A percentile compares a stretch with the other conserved stretches of the same genome.
phyloP scores from a whole-genome alignment of 2,113 vertebrate species.

The Thymallus thymallus region DNA sequence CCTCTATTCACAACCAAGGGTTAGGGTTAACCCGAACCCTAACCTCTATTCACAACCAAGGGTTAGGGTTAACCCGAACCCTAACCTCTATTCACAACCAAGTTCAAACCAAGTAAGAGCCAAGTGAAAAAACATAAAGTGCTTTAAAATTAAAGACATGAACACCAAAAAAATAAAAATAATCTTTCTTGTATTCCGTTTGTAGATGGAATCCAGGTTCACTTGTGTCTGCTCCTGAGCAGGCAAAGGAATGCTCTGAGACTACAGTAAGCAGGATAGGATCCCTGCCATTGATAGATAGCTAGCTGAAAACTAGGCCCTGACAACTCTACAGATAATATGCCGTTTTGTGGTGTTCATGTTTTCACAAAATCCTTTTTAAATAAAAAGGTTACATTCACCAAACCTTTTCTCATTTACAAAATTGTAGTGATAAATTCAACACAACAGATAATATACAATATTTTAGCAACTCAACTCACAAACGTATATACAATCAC shows the following conservation, averaged over 20 bases:
- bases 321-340: not conserved
- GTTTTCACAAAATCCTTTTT: slow-evolving; percentile 64
- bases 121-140: slow-evolving; percentile 76
- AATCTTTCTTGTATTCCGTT: slow-evolving; percentile 39
- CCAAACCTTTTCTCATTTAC: slow-evolving; percentile 58
- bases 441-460: slow-evolving; percentile 63
- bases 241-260: slow-evolving; percentile 14
- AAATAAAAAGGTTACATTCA: slow-evolving; percentile 68
- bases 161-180: slow-evolving; percentile 44
- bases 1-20: slow-evolving; percentile 51
- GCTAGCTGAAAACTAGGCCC: not conserved
- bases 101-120: slow-evolving; percentile 65
- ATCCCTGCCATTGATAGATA: not conserved
- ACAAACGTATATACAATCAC: slow-evolving; percentile 80
- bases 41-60: slow-evolving; percentile 50
- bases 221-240: not conserved
- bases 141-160: slow-evolving; percentile 71
- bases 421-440: slow-evolving; percentile 56
- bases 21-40: too few species aligned
- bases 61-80: too few species aligned
- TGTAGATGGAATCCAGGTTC: slow-evolving; percentile 19
- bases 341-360: slow-evolving; percentile 53
- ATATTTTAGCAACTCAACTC: slow-evolving; percentile 55
- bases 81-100: slow-evolving; percentile 49
- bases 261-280: not conserved